Conservation (phyloP, 1,140 invertebrate genomes). For the Caerostris extrusa region DNA sequence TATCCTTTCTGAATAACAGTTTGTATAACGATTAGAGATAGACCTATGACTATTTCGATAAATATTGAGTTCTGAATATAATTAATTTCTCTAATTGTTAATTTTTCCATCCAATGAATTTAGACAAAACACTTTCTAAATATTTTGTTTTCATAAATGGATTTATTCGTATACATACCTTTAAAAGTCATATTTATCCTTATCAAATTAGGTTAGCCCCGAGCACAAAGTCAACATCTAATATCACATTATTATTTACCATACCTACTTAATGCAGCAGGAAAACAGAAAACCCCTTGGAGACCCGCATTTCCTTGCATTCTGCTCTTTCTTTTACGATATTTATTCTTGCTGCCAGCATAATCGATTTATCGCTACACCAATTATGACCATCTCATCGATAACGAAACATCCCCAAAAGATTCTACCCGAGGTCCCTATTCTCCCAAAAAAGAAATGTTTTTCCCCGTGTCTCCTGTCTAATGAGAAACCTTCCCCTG, state of each 20-base stretch:
- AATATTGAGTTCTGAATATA: too few relatives aligned
- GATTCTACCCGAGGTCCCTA: not conserved
- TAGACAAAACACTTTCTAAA: too few relatives aligned
- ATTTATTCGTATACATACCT: too few relatives aligned
- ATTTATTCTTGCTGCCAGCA: not conserved
- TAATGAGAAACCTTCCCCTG: not conserved
- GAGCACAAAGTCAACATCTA: too few relatives aligned
- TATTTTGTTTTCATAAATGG: too few relatives aligned
- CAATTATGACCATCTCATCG: constrained; percentile 6
- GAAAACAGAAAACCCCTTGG: not conserved
- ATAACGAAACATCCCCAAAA: not conserved
- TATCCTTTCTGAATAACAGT: too few relatives aligned
- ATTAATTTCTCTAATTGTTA: too few relatives aligned
- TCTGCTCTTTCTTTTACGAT: not conserved
- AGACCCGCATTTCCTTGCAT: not conserved
- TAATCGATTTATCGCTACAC: constrained; percentile 12
- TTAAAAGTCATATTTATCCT: too few relatives aligned
- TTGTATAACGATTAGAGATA: too few relatives aligned
- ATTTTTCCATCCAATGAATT: too few relatives aligned
- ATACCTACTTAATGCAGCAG: not conserved
- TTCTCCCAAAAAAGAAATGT: not conserved
- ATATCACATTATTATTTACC: constrained; percentile 1
- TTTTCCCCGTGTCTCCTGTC: not conserved
- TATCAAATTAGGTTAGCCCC: too few relatives aligned
- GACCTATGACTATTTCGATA: too few relatives aligned